Evolutionary conservation across 2,888 invertebrate species (phyloP), one percentile per base, ranked within the genome.

Genomic region (Caenorhabditis auriculariae): DNA sequence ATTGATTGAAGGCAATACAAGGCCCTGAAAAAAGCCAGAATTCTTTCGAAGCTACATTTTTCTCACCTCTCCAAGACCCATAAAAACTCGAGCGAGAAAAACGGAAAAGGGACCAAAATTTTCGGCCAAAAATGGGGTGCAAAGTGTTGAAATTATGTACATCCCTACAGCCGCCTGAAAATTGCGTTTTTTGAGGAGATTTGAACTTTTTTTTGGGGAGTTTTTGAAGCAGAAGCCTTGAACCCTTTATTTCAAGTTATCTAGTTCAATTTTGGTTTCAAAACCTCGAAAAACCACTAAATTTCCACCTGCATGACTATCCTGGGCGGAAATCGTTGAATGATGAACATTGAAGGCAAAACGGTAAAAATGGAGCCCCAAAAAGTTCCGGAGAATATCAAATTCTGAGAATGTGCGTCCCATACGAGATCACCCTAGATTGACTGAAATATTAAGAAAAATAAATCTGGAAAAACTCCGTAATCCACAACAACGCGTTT

Each of bases 311-410:
- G 60, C 5, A 62, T 35, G 17, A 62, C 62, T 37, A 51, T 54
- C 41, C 62, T 44, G 2, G 62, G 54, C 0, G 62, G 58, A 41
- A 57, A 62, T 29, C 62, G 54, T 39, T 70, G 67, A 28, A 70
- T 63, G 26, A 76, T 59, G 52, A 75, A 69, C 54, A 75, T 73
- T 12, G 74, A 67, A 5, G 76, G 76, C 1, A 76, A 51, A 5
- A 63, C 66, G 9, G 70, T 69, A 37, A 76, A 46, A 5, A 74
- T 53, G 15, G 72, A 64, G 21, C 76, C 76, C 64, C 70, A 71
- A 50, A 76, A 76, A 3, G 72, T 74, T 17, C 74, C 75, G 17
- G 69, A 62, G 56, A 76, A 73, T 35, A 76, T 60, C 21, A 69
- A 43, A 44, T 76, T 73, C 45, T 76, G 76, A 41, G 69, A 60